Percentiles rank a stretch among this genome's conserved stretches.
These are phyloP conservation scores for Brenthis hecate DNA, from an alignment of 2,888 invertebrate species.

Conservation along the genomic window DNA sequence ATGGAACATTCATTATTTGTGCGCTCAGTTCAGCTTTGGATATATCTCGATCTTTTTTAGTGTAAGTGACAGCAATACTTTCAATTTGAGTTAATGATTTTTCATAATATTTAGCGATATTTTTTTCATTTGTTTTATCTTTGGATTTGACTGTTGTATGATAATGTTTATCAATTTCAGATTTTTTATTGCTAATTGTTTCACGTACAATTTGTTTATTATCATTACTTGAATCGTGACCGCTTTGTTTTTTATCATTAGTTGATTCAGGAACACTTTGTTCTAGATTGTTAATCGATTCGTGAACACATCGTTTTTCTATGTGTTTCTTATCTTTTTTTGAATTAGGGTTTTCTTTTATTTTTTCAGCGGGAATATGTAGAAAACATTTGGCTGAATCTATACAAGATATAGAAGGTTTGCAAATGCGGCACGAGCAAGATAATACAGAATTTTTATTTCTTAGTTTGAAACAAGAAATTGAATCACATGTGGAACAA, in stretches of 20 bases:
- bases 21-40: constrained; percentile 53
- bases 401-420: no score
- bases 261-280: no score
- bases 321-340: background rate
- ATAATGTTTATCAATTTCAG: constrained; percentile 21
- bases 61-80: constrained; percentile 23
- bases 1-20: constrained; percentile 55
- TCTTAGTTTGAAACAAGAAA: constrained; percentile 48
- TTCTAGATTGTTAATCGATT: background rate
- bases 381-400: background rate
- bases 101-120: constrained; percentile 18
- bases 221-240: no score
- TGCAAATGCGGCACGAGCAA: constrained; percentile 41
- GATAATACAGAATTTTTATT: constrained; percentile 39
- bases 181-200: constrained; percentile 11
- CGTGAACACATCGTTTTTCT: background rate
- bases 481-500: constrained; percentile 53
- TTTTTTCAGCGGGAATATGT: background rate
- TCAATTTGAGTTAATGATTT: constrained; percentile 26
- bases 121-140: constrained; percentile 13
- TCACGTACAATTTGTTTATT: constrained; percentile 11
- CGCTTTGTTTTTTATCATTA: no score
- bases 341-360: background rate
- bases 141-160: constrained; percentile 17
- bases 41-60: constrained; percentile 37